Base-by-base conservation (phyloP, 2,888 invertebrate genomes). In the Drosophila paramelanica region DNA sequence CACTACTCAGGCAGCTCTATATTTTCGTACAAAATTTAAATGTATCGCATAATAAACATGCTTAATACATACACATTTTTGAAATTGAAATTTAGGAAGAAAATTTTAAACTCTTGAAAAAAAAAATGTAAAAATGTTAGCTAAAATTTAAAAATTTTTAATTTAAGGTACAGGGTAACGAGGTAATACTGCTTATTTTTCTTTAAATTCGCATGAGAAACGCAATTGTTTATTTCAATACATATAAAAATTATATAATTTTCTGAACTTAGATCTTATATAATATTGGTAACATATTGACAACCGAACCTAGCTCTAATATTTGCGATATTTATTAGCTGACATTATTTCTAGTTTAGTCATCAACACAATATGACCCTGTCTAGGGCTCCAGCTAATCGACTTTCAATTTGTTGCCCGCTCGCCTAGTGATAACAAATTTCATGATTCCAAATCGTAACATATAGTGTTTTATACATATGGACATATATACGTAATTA, bases 401-500 rank as follows among this genome's bases (percentile, higher is more conserved):
- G 55, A 25, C 45, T 42, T 62, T 46, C 36, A 70, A 57, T 46
- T 66, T 64, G 60, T 52, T 56, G 51, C 38, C 36, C 13, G 39
- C 43, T 57, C 47, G 25, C 33, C 42, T 57, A 45, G n/a, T 58
- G 73, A 77, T 75, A 75, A 57, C 58, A 45, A 20, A 38, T 53
- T 56, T 23, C 27, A 14, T 64, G 33, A 20, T 55, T 50, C 11
- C 20, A 45, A 31, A 42, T 52, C 31, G 23, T 25, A 39, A 6
- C 25, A 46, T n/a, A 25, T 23, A 8, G 6, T 17, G 23, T 23
- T 2, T 23, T 4, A 23, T 23, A n/a, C 14, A 23, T 20, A 23
- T 23, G 11, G 55, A 53, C 47, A 14, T 53, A 5, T 45, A 14
- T 53, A 5, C 36, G 6, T 55, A 7, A 11, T 31, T 14, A 13